Base-by-base conservation (phyloP, 2,888 invertebrate genomes). In the Hoplodrina ambigua region DNA sequence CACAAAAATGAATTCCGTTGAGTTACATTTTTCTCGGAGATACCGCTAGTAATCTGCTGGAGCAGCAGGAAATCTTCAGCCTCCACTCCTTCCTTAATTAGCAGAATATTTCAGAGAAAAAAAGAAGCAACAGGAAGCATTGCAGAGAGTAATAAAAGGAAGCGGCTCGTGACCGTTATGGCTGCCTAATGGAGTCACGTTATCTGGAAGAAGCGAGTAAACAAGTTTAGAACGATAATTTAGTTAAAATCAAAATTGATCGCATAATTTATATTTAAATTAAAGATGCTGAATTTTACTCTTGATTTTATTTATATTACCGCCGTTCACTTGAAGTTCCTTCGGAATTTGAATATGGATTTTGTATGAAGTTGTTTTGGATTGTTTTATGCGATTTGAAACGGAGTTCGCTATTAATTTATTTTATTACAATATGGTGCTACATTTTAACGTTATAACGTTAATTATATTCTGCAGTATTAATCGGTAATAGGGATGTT, bases 41-140 rank as follows among this genome's bases (percentile, higher is more conserved):
- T 91, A 91, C 91, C 88, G 90, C 83, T 84, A 88, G 92, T 94
- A 94, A 93, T 93, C 94, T 94, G 92, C 93, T 92, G 88, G 90
- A 91, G 88, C 90, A 93, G 92, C 92, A 93, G 93, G 93, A 94
- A 94, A 93, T 94, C 93, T 93, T 92, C 91, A 92, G 93, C 89
- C 92, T 90, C 91, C 92, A 92, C 92, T 94, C 90, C 89, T 93
- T 93, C 92, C 93, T 94, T 94, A 94, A 94, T 94, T 94, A 94
- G 94, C 92, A 90, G 93, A 94, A 94, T 94, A 93, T 94, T 93
- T 93, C 91, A 92, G 87, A 88, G 87, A 88, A 93, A 93, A 93
- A 92, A 92, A 88, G 88, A 84, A 92, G 89, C 91, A 93, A 91
- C 93, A 93, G 92, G 91, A 92, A 93, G 87, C 90, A 89, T 88